Evolutionary conservation across 2,797 vertebrate genomes (phyloP).

Genomic region (Diplodus sargus): DNA sequence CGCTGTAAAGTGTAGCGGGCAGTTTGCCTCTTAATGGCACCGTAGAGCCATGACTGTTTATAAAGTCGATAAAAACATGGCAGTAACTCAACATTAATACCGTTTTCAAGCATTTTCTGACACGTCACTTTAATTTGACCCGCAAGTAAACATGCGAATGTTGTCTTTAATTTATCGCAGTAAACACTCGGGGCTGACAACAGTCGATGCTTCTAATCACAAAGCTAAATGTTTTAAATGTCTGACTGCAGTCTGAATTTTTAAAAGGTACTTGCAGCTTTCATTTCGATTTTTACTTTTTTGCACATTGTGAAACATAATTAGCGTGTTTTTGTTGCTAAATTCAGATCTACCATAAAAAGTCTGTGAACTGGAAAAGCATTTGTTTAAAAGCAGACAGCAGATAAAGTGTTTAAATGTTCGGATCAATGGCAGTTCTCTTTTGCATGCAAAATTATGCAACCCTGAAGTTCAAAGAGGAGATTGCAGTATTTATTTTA

Average conservation of each 20-base stretch:
- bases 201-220: constrained; percentile 7
- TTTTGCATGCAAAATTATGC: constrained; percentile 6
- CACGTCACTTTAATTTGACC: not conserved
- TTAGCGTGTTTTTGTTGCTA: not conserved
- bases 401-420: not conserved
- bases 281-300: not conserved
- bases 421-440: not conserved
- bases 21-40: not conserved
- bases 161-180: constrained; percentile 10
- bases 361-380: no score
- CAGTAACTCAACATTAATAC: not conserved
- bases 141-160: constrained; percentile 5
- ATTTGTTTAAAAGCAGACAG: not conserved
- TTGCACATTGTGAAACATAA: not conserved
- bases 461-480: constrained; percentile 20
- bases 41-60: not conserved
- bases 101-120: not conserved
- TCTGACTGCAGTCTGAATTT: not conserved
- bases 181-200: not conserved
- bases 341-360: not conserved
- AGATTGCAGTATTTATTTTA: constrained; percentile 24
- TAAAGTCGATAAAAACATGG: not conserved
- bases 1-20: not conserved
- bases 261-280: not conserved
- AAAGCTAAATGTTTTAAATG: not conserved